Evolutionary conservation across 2,888 invertebrate species (phyloP), one percentile per base, ranked within the genome.

Genomic region (Sthenelais limicola): DNA sequence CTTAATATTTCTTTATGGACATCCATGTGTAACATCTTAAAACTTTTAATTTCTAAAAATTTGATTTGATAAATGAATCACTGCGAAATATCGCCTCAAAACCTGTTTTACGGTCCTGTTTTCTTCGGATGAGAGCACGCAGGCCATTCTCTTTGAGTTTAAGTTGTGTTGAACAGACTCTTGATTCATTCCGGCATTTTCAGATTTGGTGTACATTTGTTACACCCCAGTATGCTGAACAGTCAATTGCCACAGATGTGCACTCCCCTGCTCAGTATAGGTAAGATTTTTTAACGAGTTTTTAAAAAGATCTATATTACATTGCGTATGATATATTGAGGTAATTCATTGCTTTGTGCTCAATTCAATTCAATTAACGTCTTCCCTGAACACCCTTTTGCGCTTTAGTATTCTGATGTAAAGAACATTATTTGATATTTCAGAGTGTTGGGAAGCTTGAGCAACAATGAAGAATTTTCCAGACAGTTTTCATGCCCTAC

Each of bases 191-290:
- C 62, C 54, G 4, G 32, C n/a, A n/a, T 51, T 80, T 77, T 4
- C 75, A 86, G 86, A 82, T 85, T 12, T 86, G 86, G 86, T 86
- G 86, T 74, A 80, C 84, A n/a, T 78, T 77, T 28, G 81, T 81
- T 68, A 84, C 84, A 0, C 80, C 80, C 51, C 81, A 85, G 72
- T 80, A 82, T 24, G 82, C 82, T 38, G 81, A 82, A 71, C 72
- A 83, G 54, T 81, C 83, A 68, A 73, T 86, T 15, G 68, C 82
- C 15, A 82, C 79, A 70, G 86, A 86, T 73, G 78, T 81, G 18
- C 86, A 86, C 74, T 82, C 82, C 73, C 83, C 85, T 15, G 82
- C 83, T 12, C 79, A 83, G 66, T 85, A 78, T 80, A 85, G 86
- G 86, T 86, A 78, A 38, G 68, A 21, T 18, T 52, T 30, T n/a